Evolutionary conservation across 2,113 vertebrate genomes (phyloP), one percentile per base, ranked within the genome.

Genomic region (Donacobius atricapilla): DNA sequence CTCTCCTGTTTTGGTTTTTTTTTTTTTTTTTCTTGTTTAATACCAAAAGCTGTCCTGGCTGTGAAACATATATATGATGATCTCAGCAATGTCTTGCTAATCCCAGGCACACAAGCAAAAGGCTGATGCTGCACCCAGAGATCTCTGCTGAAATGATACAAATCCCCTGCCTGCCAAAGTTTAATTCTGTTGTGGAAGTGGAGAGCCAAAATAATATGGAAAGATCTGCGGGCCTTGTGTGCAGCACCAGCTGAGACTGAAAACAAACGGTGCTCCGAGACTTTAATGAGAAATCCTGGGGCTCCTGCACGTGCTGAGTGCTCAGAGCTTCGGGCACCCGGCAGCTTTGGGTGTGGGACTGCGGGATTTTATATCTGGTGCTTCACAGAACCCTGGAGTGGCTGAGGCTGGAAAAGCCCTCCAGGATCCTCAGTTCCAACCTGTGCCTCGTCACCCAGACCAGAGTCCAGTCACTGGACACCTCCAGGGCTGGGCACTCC

Each of bases 51-150:
- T 88, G 68, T 20, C 75, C 30, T 79, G 93, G 56, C 95, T 87
- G 86, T 60, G 82, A 19, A 89, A 70, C 27, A 0, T 65, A 9
- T 22, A 83, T 65, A 42, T 96, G 95, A 94, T 97, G 90, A 96
- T 90, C 94, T 96, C 97, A 96, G 97, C 97, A 92, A 44, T 81
- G 93, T 95, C 89, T 95, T 94, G 14, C 96, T 97, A 96, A 97
- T 97, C 96, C 95, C 50, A 10, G 31, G 78, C 85, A 63, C 39
- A 97, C 54, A 96, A 95, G 92, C 47, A 44, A 96, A 97, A 91
- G 90, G 94, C 95, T 96, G 96, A 97, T 91, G 44, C 90, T 87
- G 96, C 95, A 95, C 90, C 88, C 90, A 54, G 90, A 94, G 89
- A 54, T 82, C 95, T 90, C 89, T 94, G 94, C 80, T 96, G 78